phyloP scores from a whole-genome alignment of 2,113 vertebrate species.

The Australoheros scitulus region DNA sequence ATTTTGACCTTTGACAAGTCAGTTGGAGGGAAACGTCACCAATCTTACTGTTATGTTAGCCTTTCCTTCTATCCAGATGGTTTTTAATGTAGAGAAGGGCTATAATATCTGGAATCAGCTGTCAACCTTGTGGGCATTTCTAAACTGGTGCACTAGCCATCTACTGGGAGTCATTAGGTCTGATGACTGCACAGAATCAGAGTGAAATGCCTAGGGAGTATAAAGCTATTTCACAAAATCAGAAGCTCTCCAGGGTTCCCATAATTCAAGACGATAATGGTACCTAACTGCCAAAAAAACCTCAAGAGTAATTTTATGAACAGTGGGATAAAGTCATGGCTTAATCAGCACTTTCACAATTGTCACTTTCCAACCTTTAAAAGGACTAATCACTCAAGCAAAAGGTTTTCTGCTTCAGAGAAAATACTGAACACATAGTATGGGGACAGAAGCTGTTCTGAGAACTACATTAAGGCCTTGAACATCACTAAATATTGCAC shows the following conservation, averaged over 20 bases:
- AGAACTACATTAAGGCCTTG: not conserved
- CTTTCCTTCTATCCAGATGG: not conserved
- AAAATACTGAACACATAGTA: constrained; percentile 8
- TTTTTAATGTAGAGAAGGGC: not conserved
- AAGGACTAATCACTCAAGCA: not conserved
- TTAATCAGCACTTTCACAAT: constrained; percentile 24
- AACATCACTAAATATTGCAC: not conserved
- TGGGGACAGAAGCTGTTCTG: not conserved
- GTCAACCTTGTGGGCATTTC: constrained; percentile 19
- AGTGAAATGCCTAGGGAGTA: constrained; percentile 40
- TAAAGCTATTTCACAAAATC: constrained; percentile 38
- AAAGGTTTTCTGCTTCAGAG: not conserved
- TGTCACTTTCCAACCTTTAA: not conserved
- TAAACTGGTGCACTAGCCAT: constrained; percentile 11
- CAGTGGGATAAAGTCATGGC: constrained; percentile 21
- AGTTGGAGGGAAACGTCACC: not conserved
- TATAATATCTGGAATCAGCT: constrained; percentile 8
- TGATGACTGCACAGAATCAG: constrained; percentile 35
- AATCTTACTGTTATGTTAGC: not conserved
- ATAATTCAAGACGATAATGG: constrained; percentile 45
- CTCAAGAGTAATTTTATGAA: constrained; percentile 32
- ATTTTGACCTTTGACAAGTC: not conserved
- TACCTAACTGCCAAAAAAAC: constrained; percentile 8
- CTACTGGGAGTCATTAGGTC: constrained; percentile 45
- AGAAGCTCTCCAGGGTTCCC: constrained; percentile 27